phyloP scores from a whole-genome alignment of 2,888 invertebrate genomes.

The Panopea generosa region DNA sequence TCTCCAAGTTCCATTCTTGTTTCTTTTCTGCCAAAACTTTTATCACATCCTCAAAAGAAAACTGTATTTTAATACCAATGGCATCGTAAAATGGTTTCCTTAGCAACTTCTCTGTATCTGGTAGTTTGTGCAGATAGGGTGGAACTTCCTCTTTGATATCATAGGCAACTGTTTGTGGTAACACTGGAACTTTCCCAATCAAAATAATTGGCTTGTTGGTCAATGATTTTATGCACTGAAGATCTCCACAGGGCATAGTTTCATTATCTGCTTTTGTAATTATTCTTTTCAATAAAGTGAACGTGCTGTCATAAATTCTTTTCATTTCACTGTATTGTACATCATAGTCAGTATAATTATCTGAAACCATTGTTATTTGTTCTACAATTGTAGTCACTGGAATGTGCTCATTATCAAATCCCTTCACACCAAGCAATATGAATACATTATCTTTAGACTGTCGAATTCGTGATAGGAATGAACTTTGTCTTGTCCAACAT shows the following conservation, averaged over 20 bases:
- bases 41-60: constrained; percentile 5
- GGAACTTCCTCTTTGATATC: constrained; percentile 13
- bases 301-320: constrained; percentile 3
- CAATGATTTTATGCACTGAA: not conserved
- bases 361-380: constrained; percentile 7
- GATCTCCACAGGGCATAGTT: not conserved
- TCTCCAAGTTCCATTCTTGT: not conserved
- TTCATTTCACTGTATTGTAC: not conserved
- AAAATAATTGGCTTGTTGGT: constrained; percentile 19
- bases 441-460: no score
- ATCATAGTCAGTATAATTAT: constrained; percentile 7
- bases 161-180: constrained; percentile 17
- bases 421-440: no score
- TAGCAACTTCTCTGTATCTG: not conserved
- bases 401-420: no score
- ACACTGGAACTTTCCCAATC: not conserved
- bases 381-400: not conserved
- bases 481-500: no score
- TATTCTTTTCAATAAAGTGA: not conserved
- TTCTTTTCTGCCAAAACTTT: constrained; percentile 7
- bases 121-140: constrained; percentile 16
- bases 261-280: not conserved
- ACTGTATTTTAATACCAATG: constrained; percentile 16
- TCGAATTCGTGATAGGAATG: no score
- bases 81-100: constrained; percentile 10